Evolutionary conservation across 1,140 invertebrate genomes (phyloP), one percentile per base, ranked within the genome.

Genomic region (Globodera rostochiensis): DNA sequence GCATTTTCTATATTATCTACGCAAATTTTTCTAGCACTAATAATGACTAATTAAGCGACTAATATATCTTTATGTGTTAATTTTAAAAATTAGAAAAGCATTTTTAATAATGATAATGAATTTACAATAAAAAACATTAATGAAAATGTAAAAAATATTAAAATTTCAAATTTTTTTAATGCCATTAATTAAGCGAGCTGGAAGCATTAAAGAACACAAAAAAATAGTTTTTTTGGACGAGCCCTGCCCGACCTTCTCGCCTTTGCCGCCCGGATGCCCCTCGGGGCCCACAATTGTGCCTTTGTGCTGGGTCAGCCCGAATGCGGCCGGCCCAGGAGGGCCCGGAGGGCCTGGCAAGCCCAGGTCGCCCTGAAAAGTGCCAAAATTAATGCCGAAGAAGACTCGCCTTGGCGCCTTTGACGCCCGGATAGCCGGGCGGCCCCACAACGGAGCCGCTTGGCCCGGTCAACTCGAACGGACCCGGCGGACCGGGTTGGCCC

Each of bases 231-330:
- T n/a, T 60, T 60, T 60, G 57, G 57, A 60, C 15, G 4, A 60
- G 19, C 11, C 57, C 57, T 15, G 57, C 46, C 82, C 57, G 57
- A 87, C 88, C 88, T 89, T 89, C 70, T 89, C 88, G 80, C 89
- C 88, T 79, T 89, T 90, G 36, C 64, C 53, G 73, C 88, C 88
- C 57, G 83, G 82, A 53, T 80, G 79, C 77, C 88, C 88, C 80
- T 87, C 82, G 45, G 88, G 88, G 67, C 88, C 88, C 69, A 90
- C 84, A 81, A 89, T 89, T 73, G 86, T 83, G 77, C 88, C 89
- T 81, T 89, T 89, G 80, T 60, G 57, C 57, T 83, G 74, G 73
- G 79, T 79, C 19, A 70, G n/a, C 50, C 79, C 88, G 73, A 73
- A 79, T 15, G 86, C 75, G 46, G 79, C 74, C 57, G 87, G 86